Evolutionary conservation across 1,140 invertebrate species (phyloP).

Genomic region (Dendroctonus ponderosae): DNA sequence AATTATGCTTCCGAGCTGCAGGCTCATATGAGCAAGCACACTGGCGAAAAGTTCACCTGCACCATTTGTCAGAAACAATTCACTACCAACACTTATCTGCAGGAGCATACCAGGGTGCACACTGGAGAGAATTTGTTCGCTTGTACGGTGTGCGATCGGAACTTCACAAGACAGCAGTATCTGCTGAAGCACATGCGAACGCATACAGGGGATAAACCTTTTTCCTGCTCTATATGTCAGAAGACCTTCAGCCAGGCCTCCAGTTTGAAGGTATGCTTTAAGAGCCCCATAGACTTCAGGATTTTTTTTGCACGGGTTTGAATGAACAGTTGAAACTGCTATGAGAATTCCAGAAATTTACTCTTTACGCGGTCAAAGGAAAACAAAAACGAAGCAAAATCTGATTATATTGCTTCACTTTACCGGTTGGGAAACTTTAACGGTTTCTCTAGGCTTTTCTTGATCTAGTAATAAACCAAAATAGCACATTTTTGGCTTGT

Average conservation of each 20-base stretch:
- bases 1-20: constrained; percentile 80
- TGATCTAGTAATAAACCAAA: no score
- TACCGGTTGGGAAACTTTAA: no score
- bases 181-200: constrained; percentile 52
- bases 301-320: background rate
- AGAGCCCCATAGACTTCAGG: background rate
- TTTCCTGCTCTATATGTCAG: constrained; percentile 71
- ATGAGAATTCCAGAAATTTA: background rate
- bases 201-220: constrained; percentile 72
- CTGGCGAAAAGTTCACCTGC: constrained; percentile 63
- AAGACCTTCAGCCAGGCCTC: constrained; percentile 77
- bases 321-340: background rate
- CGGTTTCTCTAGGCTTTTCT: no score
- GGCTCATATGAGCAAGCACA: constrained; percentile 76
- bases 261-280: constrained; percentile 53
- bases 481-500: no score
- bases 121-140: constrained; percentile 48
- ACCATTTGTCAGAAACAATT: constrained; percentile 49
- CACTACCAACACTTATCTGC: constrained; percentile 45
- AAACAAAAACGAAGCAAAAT: no score
- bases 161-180: constrained; percentile 51
- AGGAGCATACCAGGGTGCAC: constrained; percentile 40
- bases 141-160: constrained; percentile 55
- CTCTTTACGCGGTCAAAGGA: no score
- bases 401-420: no score